phyloP scores from a whole-genome alignment of 2,113 vertebrate genomes.

The Grallaria varia region DNA sequence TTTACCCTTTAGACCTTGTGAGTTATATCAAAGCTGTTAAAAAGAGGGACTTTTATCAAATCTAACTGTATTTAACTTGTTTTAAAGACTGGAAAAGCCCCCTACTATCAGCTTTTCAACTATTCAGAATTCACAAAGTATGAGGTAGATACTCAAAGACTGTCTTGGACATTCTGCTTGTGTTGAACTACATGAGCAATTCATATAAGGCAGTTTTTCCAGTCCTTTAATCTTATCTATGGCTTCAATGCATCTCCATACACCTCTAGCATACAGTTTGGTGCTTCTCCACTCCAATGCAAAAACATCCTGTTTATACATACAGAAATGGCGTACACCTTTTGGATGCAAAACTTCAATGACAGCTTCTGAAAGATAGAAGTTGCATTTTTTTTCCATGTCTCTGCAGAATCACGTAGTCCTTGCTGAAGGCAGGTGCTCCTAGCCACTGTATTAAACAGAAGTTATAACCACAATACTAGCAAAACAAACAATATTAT shows the following conservation, averaged over 20 bases:
- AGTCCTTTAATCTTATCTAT: background rate
- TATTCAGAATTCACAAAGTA: background rate
- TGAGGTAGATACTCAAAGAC: background rate
- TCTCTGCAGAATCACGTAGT: background rate
- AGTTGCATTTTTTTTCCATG: background rate
- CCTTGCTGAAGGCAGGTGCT: background rate
- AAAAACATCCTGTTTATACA: background rate
- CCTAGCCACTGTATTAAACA: background rate
- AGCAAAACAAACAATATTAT: background rate
- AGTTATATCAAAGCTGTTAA: background rate
- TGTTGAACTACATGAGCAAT: background rate
- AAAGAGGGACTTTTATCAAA: background rate
- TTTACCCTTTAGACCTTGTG: background rate
- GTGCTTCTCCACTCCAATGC: background rate
- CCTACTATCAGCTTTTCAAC: background rate
- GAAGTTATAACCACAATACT: background rate
- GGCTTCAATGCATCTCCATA: background rate
- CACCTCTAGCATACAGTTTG: background rate
- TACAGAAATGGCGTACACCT: background rate
- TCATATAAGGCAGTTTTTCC: background rate
- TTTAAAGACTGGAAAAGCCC: background rate
- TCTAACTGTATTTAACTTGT: background rate
- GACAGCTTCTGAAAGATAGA: background rate
- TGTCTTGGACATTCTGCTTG: background rate
- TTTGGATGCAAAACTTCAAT: background rate